Evolutionary conservation across 1,140 invertebrate species (phyloP), one percentile per base, ranked within the genome.

Genomic region (Philotrypesis tridentata): DNA sequence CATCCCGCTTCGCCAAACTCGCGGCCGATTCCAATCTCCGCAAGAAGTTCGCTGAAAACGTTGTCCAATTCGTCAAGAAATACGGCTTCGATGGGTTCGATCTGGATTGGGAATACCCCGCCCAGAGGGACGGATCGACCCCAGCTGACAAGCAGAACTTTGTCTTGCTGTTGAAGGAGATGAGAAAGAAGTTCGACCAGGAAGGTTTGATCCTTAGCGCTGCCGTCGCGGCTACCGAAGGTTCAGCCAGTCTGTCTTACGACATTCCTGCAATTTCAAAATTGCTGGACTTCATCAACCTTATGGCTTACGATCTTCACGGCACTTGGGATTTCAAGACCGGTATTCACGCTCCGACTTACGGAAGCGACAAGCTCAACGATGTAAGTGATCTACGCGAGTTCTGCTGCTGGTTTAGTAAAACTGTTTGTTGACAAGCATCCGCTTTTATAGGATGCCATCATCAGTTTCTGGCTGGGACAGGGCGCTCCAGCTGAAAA

Each of bases 271-370:
- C 85, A 14, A 90, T 95, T 61, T 88, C 90, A 23, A 86, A 90
- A 67, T 74, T 93, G 74, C 85, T 95, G 31, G 93, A 96, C 85
- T 90, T 93, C 14, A 93, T 95, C 17, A 94, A 94, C 85, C 82
- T 96, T 0, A 96, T 96, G 95, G 89, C 94, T 0, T 96, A 96
- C 83, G 96, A 96, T 87, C 92, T 95, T 80, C 93, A 95, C 85
- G 95, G 95, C 4, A 79, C 91, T 68, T 94, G 93, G 93, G 93
- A 95, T 79, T 12, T 23, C 4, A 37, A 87, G 0, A 94, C 94
- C 27, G 94, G 94, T 21, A 92, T 94, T 61, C 95, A 95, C 87
- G 91, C 95, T 0, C 93, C 94, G 0, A 86, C 95, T 0, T 92
- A 93, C 84, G n/a, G 23, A 0, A 33, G 61, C 7, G 61, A 61